phyloP scores from a whole-genome alignment of 2,113 vertebrate genomes.

The Ciconia stormi region DNA sequence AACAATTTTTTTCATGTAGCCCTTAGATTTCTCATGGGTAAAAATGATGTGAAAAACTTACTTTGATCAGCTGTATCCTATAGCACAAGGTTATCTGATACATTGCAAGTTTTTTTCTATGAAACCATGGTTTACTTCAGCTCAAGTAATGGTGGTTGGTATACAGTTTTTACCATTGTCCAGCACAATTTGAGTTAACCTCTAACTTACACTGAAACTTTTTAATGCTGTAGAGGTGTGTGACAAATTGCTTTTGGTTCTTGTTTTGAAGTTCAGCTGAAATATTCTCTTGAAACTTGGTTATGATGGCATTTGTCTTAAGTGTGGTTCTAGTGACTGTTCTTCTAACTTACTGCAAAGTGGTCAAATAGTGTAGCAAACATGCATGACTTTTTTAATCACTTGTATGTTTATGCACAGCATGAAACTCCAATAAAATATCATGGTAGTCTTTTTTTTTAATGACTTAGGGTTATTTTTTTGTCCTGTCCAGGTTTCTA shows the following conservation, averaged over 20 bases:
- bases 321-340: conserved; percentile 72
- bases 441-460: conserved; percentile 31
- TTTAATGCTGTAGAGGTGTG: conserved; percentile 56
- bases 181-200: conserved; percentile 9
- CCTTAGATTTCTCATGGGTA: background rate
- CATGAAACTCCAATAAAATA: conserved; percentile 77
- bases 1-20: background rate
- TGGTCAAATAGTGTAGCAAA: conserved; percentile 66
- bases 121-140: conserved; percentile 57
- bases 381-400: conserved; percentile 67
- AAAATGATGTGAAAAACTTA: background rate
- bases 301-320: conserved; percentile 68
- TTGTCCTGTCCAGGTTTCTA: background rate
- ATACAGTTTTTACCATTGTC: conserved; percentile 34
- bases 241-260: conserved; percentile 45
- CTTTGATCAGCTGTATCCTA: background rate
- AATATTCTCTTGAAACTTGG: conserved; percentile 66
- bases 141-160: conserved; percentile 43
- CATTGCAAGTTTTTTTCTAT: background rate
- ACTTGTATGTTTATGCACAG: conserved; percentile 67
- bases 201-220: conserved; percentile 28
- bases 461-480: background rate
- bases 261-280: conserved; percentile 64
- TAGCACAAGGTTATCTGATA: background rate
- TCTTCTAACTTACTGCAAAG: conserved; percentile 65